Evolutionary conservation across 2,888 invertebrate genomes (phyloP).

Genomic region (Rhagonycha fulva): DNA sequence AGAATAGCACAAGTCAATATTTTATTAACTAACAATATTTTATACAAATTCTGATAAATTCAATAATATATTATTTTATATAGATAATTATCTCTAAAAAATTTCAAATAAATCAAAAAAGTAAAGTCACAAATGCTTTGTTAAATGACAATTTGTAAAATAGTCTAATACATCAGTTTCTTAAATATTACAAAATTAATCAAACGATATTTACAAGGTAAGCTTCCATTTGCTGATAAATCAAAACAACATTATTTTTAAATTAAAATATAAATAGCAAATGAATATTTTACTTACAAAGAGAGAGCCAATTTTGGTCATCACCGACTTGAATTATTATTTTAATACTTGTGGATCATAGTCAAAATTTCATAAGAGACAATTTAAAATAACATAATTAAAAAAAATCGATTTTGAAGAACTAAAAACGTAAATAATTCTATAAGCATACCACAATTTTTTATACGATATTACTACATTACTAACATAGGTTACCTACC

Average conservation of each 20-base stretch:
- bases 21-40: neutral
- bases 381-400: too few relatives aligned
- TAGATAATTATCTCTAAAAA: neutral
- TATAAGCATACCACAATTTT: too few relatives aligned
- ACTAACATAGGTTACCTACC: too few relatives aligned
- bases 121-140: neutral
- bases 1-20: neutral
- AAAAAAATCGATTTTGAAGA: too few relatives aligned
- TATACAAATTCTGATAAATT: neutral
- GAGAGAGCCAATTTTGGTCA: too few relatives aligned
- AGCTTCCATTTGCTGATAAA: neutral
- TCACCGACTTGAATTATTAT: too few relatives aligned
- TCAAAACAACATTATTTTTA: neutral
- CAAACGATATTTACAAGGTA: neutral
- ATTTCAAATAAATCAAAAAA: neutral
- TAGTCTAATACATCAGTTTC: neutral
- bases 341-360: too few relatives aligned
- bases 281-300: neutral
- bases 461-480: too few relatives aligned
- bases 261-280: neutral
- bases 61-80: too few relatives aligned
- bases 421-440: too few relatives aligned
- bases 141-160: neutral
- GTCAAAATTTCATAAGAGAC: too few relatives aligned
- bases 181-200: neutral